phyloP scores from a whole-genome alignment of 2,888 invertebrate species.

The Dolichopus griseipennis region DNA sequence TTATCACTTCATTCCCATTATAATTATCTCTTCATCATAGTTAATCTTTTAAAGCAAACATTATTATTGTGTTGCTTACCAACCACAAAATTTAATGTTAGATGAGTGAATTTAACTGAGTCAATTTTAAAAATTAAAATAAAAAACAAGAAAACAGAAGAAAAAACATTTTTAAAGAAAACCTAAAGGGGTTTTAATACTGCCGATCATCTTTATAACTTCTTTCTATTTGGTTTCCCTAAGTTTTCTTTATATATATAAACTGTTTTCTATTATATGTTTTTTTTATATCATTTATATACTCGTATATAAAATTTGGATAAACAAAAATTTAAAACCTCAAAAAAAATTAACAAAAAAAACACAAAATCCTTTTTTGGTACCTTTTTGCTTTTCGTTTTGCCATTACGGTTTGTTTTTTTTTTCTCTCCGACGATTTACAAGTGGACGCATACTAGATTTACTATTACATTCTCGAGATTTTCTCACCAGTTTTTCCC shows the following conservation, averaged over 20 bases:
- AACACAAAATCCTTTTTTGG: neutral
- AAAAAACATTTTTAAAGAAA: no score
- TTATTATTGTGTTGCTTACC: slow-evolving; percentile 1
- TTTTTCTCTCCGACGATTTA: neutral
- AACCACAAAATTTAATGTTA: neutral
- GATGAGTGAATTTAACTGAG: neutral
- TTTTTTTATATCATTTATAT: neutral
- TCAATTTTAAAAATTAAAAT: no score
- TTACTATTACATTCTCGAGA: slow-evolving; percentile 1
- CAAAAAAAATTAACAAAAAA: neutral
- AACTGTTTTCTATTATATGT: neutral
- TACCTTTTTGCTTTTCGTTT: neutral
- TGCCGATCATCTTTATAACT: no score
- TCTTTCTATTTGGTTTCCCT: neutral
- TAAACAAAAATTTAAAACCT: neutral
- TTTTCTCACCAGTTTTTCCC: neutral
- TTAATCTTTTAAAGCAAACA: neutral
- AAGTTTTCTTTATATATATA: neutral
- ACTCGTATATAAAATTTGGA: neutral
- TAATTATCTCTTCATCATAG: neutral
- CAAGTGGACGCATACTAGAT: neutral
- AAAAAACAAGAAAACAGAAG: no score
- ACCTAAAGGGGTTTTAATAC: no score
- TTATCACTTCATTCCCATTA: neutral
- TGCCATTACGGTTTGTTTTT: neutral